These are phyloP conservation scores for Elephas maximus DNA, from an alignment of 2,113 vertebrate genomes.

Conservation along the genomic window DNA sequence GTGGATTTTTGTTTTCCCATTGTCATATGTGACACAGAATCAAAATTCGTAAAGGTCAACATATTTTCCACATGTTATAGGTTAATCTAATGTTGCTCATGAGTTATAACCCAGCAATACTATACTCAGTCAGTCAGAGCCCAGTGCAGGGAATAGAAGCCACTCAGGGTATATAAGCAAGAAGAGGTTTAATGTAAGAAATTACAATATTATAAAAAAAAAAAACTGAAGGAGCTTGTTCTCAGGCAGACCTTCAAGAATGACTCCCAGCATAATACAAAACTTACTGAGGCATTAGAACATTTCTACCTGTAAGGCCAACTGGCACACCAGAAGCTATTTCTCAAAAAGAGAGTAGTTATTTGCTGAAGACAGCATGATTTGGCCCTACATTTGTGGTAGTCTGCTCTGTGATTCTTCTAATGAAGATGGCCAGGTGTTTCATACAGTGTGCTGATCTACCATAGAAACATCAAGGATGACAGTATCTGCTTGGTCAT, in stretches of 20 bases:
- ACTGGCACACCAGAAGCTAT: neutral
- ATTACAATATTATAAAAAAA: neutral
- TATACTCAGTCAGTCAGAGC: neutral
- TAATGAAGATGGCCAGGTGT: neutral
- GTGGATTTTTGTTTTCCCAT: slow-evolving; percentile 38
- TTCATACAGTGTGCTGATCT: neutral
- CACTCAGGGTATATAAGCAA: neutral
- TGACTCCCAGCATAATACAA: neutral
- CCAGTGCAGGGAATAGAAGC: neutral
- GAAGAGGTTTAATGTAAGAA: neutral
- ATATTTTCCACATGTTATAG: neutral
- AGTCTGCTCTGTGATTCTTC: neutral
- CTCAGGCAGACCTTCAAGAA: neutral
- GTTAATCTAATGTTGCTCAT: neutral
- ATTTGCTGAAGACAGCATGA: neutral
- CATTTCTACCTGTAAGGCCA: neutral
- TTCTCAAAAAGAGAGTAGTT: neutral
- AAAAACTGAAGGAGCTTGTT: neutral
- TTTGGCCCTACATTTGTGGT: neutral
- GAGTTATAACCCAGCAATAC: neutral
- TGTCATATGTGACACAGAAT: neutral
- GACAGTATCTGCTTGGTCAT: neutral
- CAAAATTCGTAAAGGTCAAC: neutral
- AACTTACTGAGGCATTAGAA: neutral
- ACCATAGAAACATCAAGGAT: neutral